Percentiles rank a stretch among this genome's conserved stretches.
phyloP scores from a whole-genome alignment of 2,888 invertebrate species.

The Ischnura elegans region DNA sequence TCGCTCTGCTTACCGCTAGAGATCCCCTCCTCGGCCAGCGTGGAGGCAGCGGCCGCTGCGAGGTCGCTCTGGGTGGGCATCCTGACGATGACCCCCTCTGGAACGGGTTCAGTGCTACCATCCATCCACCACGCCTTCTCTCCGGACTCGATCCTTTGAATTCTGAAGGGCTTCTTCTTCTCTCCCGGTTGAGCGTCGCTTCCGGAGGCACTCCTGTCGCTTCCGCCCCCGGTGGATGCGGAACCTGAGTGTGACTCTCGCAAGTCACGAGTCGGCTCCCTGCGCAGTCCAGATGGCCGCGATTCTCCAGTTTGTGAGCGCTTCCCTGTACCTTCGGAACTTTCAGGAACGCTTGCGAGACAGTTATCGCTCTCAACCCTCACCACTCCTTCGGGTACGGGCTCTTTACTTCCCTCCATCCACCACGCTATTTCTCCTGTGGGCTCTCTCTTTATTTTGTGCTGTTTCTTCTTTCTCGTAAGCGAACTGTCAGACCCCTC shows the following conservation, averaged over 20 bases:
- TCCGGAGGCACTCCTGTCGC: not conserved
- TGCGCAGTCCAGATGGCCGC: not conserved
- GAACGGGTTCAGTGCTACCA: constrained; percentile 74
- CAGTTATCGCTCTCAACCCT: constrained; percentile 71
- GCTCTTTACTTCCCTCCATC: constrained; percentile 76
- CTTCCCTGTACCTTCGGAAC: not conserved
- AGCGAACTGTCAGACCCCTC: not conserved
- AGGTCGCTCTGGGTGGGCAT: not conserved
- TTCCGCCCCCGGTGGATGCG: not conserved
- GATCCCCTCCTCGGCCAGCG: constrained; percentile 17
- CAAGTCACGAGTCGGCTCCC: not conserved
- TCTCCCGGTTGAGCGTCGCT: not conserved
- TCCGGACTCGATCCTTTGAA: constrained; percentile 76
- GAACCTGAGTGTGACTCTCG: not conserved
- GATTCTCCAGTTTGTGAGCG: not conserved
- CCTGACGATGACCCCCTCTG: constrained; percentile 75
- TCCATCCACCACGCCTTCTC: constrained; percentile 81
- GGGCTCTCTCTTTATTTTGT: constrained; percentile 70
- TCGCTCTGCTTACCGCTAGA: constrained; percentile 70
- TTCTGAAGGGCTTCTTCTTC: constrained; percentile 23
- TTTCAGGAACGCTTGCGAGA: not conserved
- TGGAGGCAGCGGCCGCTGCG: not conserved
- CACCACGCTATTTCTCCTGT: constrained; percentile 81
- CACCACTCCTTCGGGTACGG: constrained; percentile 76
- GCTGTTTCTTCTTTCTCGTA: constrained; percentile 7